Evolutionary conservation across 2,797 vertebrate species (phyloP).

Genomic region (Malurus splendens): DNA sequence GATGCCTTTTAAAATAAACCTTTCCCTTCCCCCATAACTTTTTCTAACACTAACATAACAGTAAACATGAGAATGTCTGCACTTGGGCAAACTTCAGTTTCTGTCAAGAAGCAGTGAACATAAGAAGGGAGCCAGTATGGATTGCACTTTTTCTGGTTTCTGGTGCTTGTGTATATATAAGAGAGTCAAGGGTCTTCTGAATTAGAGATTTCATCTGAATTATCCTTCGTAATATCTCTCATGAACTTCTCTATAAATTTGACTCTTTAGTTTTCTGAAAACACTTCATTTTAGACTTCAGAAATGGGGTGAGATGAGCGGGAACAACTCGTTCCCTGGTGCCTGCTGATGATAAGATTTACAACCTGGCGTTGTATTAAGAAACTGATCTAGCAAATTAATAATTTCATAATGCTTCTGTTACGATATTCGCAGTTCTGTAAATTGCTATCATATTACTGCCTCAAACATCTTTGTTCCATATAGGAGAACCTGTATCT

Average conservation of each 20-base stretch:
- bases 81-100: background rate
- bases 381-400: background rate
- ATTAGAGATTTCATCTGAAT: background rate
- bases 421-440: background rate
- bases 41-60: background rate
- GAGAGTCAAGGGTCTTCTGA: background rate
- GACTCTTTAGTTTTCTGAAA: background rate
- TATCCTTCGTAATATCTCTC: background rate
- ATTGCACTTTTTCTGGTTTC: background rate
- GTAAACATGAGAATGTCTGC: background rate
- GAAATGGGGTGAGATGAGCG: background rate
- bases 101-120: background rate
- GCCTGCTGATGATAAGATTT: background rate
- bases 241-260: background rate
- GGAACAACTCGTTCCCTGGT: background rate
- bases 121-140: background rate
- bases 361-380: background rate
- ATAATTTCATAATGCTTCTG: background rate
- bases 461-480: background rate
- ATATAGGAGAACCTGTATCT: background rate
- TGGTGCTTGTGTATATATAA: background rate
- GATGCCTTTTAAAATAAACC: slow-evolving; percentile 30
- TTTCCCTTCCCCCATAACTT: background rate
- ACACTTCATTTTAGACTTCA: background rate
- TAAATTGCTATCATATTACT: background rate